A percentile compares a stretch with the other conserved stretches of the same genome.
These are phyloP conservation scores for Cryptotis parvus DNA, from an alignment of 2,113 vertebrate genomes.

Conservation along the genomic window DNA sequence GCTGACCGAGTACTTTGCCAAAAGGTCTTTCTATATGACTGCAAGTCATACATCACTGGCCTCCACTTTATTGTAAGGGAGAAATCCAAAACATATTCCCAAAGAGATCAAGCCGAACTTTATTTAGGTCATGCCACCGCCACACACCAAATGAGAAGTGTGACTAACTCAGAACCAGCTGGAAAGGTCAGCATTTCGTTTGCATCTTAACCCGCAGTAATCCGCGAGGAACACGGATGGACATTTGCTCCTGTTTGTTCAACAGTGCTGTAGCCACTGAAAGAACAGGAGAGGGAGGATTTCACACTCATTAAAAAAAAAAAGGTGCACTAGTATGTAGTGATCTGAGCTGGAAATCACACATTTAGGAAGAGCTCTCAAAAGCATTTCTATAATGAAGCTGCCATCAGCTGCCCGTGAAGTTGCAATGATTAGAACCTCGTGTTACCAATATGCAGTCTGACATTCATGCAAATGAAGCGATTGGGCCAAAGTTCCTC, in stretches of 20 bases:
- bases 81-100: conserved; percentile 13
- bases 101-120: conserved; percentile 60
- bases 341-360: not conserved
- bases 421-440: not conserved
- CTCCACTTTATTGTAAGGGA: conserved; percentile 47
- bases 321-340: not conserved
- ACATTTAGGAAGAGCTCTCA: conserved; percentile 20
- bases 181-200: conserved; percentile 68
- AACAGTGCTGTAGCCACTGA: conserved; percentile 16
- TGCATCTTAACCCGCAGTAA: conserved; percentile 62
- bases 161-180: conserved; percentile 69
- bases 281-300: conserved; percentile 1
- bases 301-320: conserved; percentile 5
- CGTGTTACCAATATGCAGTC: conserved; percentile 7
- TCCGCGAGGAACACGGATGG: not conserved
- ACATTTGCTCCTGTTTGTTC: conserved; percentile 29
- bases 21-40: conserved; percentile 39
- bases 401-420: not conserved
- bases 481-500: conserved; percentile 13
- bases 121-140: conserved; percentile 65
- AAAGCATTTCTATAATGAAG: conserved; percentile 39
- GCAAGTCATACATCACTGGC: conserved; percentile 28
- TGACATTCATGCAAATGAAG: not conserved
- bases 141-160: conserved; percentile 63
- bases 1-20: not conserved